phyloP scores from a whole-genome alignment of 1,140 invertebrate species.

The Melipona quadrifasciata region DNA sequence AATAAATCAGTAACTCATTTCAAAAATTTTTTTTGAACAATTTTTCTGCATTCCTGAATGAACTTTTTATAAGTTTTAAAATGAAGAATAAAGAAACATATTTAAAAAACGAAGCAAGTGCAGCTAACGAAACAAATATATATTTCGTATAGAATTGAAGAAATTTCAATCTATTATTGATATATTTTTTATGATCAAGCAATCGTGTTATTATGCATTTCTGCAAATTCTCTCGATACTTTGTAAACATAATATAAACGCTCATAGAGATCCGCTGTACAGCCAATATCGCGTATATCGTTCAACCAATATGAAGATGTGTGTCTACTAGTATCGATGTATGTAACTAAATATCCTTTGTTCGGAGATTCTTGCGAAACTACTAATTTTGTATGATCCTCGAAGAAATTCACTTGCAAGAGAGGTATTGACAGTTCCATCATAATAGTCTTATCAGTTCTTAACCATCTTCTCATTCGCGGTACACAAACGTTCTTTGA shows the following conservation, averaged over 20 bases:
- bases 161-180: neutral
- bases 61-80: neutral
- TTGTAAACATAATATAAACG: slow-evolving; percentile 84
- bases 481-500: slow-evolving; percentile 84
- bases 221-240: slow-evolving; percentile 81
- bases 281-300: slow-evolving; percentile 83
- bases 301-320: slow-evolving; percentile 84
- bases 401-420: slow-evolving; percentile 89
- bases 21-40: neutral
- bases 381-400: slow-evolving; percentile 90
- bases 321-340: slow-evolving; percentile 85
- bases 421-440: slow-evolving; percentile 84
- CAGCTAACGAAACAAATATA: slow-evolving; percentile 20
- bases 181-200: slow-evolving; percentile 41
- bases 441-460: slow-evolving; percentile 89
- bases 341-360: slow-evolving; percentile 84
- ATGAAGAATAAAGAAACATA: neutral
- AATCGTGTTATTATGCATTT: slow-evolving; percentile 77
- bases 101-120: neutral
- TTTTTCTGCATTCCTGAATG: neutral
- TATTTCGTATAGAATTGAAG: neutral
- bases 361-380: slow-evolving; percentile 83
- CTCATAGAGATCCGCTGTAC: slow-evolving; percentile 82
- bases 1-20: neutral
- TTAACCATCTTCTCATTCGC: slow-evolving; percentile 86